Conservation (phyloP, 2,888 invertebrate genomes). For the Tipula unca region DNA sequence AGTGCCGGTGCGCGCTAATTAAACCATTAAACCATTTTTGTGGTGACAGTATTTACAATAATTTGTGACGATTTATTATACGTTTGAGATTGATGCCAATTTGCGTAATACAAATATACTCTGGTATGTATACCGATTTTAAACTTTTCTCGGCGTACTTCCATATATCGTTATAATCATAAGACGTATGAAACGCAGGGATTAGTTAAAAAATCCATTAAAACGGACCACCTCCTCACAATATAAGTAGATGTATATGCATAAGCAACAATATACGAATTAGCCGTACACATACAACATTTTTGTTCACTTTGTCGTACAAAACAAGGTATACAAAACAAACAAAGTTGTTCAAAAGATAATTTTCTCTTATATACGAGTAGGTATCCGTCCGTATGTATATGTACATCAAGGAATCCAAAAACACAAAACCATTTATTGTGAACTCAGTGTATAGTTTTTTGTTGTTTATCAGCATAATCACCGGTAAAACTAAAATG, state of each 20-base stretch:
- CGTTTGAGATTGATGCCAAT: too few species aligned
- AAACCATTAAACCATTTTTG: too few species aligned
- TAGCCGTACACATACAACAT: not conserved
- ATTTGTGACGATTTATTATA: too few species aligned
- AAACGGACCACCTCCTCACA: not conserved
- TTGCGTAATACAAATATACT: too few species aligned
- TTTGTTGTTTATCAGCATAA: not conserved
- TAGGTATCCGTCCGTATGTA: not conserved
- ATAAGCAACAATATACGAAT: not conserved
- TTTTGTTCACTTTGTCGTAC: not conserved
- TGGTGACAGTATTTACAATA: too few species aligned
- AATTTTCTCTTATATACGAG: not conserved
- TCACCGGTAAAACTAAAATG: slow-evolving; percentile 19
- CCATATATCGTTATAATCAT: too few species aligned
- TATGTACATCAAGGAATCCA: not conserved
- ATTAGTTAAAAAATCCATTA: not conserved
- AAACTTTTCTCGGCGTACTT: too few species aligned
- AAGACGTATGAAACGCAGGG: too few species aligned
- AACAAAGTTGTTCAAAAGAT: not conserved
- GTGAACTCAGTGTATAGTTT: not conserved
- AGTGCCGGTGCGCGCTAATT: too few species aligned
- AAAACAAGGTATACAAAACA: not conserved
- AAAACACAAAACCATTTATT: not conserved
- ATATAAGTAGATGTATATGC: too few species aligned
- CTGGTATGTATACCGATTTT: too few species aligned